Percentiles rank a stretch among this genome's conserved stretches.
Conservation (phyloP, 2,113 vertebrate species). For the Solea solea region DNA sequence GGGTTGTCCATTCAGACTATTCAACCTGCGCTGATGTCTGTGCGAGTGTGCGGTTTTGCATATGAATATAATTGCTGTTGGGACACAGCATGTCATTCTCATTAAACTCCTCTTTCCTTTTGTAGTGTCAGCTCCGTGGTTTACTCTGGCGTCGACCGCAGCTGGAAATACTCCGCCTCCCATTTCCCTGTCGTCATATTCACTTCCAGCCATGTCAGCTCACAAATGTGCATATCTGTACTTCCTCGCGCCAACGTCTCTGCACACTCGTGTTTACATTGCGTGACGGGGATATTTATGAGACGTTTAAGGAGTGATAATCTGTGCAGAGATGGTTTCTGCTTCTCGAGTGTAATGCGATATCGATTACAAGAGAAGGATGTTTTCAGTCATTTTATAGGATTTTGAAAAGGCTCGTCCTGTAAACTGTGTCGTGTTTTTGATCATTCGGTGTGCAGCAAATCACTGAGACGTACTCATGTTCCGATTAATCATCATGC, state of each 20-base stretch:
- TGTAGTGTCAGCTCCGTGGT: conserved; percentile 7
- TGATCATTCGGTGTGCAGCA: not conserved
- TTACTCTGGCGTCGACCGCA: conserved; percentile 4
- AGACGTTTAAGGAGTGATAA: not conserved
- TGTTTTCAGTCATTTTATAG: conserved; percentile 1
- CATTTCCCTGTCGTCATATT: not conserved
- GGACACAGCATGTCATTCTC: conserved; percentile 4
- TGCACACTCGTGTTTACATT: not conserved
- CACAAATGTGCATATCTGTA: conserved; percentile 4
- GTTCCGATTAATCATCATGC: not conserved
- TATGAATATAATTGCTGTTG: conserved; percentile 1
- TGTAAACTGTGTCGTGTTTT: conserved; percentile 16
- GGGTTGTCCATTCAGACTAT: not conserved
- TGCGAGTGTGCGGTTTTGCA: not conserved
- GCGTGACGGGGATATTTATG: not conserved
- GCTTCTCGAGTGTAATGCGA: conserved; percentile 41
- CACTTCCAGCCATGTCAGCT: not conserved
- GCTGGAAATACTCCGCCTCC: conserved; percentile 18
- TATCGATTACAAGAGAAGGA: conserved; percentile 8
- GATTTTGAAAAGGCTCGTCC: conserved; percentile 23
- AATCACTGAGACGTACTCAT: not conserved
- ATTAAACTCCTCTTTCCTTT: conserved; percentile 21
- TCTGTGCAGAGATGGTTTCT: not conserved
- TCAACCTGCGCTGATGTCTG: not conserved
- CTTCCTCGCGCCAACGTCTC: conserved; percentile 7